phyloP scores from a whole-genome alignment of 2,888 invertebrate genomes.

The Druceiella hillmani region DNA sequence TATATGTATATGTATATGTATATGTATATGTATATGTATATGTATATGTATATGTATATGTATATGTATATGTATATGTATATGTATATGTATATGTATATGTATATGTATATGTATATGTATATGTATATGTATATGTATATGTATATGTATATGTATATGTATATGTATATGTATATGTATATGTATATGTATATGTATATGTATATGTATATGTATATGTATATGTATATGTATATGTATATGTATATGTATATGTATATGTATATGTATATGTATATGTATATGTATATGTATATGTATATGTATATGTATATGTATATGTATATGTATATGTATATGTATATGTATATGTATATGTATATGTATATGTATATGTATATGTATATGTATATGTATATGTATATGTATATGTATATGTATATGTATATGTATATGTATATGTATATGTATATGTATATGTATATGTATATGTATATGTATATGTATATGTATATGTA shows the following conservation, averaged over 20 bases:
- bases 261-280: slow-evolving; percentile 1
- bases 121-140: slow-evolving; percentile 1
- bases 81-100: slow-evolving; percentile 1
- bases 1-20: neutral
- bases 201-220: slow-evolving; percentile 1
- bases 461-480: too few relatives aligned
- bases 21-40: slow-evolving; percentile 1
- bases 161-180: slow-evolving; percentile 1
- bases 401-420: slow-evolving; percentile 1
- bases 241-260: slow-evolving; percentile 1
- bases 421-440: slow-evolving; percentile 1
- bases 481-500: neutral
- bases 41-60: slow-evolving; percentile 1
- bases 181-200: slow-evolving; percentile 1
- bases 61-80: slow-evolving; percentile 1
- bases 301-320: slow-evolving; percentile 1
- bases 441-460: neutral
- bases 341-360: slow-evolving; percentile 1
- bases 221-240: neutral
- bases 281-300: slow-evolving; percentile 1
- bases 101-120: slow-evolving; percentile 1
- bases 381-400: neutral
- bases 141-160: slow-evolving; percentile 1
- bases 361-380: slow-evolving; percentile 1
- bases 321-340: slow-evolving; percentile 1